These are phyloP conservation scores for Drosophila sordidapex DNA, from an alignment of 2,888 invertebrate species.

Conservation along the genomic window DNA sequence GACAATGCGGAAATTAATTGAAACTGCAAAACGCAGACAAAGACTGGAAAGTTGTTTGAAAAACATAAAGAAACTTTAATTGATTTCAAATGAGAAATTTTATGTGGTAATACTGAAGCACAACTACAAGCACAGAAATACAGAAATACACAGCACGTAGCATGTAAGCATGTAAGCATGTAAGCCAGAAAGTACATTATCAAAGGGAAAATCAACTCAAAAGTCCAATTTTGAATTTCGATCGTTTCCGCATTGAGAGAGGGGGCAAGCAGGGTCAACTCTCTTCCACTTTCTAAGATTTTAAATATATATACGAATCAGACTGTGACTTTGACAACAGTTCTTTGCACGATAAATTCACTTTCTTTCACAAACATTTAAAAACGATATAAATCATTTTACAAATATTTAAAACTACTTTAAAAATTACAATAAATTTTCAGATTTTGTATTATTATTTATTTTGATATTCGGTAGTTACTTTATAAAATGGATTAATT, in stretches of 20 bases:
- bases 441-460: not conserved
- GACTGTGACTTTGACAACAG: constrained; percentile 1
- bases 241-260: constrained; percentile 11
- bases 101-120: constrained; percentile 38
- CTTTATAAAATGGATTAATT: not conserved
- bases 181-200: constrained; percentile 24
- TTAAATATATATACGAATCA: constrained; percentile 1
- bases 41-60: constrained; percentile 26
- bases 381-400: not conserved
- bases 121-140: not conserved
- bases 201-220: constrained; percentile 23
- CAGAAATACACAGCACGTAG: not conserved
- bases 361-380: not conserved
- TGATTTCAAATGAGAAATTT: constrained; percentile 70
- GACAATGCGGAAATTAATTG: constrained; percentile 43
- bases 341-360: not conserved
- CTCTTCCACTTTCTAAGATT: constrained; percentile 48
- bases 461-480: too few relatives aligned
- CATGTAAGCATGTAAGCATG: constrained; percentile 8
- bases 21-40: constrained; percentile 18
- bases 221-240: constrained; percentile 2
- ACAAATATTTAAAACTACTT: not conserved
- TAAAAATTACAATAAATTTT: not conserved
- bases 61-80: constrained; percentile 64
- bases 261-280: constrained; percentile 21